These are phyloP conservation scores for Halcyon leucocephala DNA, from an alignment of 2,797 vertebrate species.

Conservation along the genomic window DNA sequence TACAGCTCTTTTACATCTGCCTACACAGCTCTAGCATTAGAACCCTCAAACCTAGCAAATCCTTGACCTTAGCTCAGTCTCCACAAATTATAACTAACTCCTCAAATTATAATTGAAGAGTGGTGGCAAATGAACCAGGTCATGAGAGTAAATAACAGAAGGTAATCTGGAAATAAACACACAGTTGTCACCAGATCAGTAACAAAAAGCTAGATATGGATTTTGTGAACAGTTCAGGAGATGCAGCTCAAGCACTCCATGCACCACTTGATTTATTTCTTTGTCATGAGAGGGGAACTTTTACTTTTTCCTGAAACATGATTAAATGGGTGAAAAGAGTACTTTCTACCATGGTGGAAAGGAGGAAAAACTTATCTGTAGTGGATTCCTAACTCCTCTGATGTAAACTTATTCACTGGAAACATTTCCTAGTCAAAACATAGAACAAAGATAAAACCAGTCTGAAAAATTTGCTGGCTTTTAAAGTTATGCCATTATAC, in stretches of 20 bases:
- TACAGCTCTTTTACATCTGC: neutral
- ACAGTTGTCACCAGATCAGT: neutral
- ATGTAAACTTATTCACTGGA: neutral
- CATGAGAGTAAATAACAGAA: neutral
- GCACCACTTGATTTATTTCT: neutral
- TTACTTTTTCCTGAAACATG: neutral
- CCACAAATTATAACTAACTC: neutral
- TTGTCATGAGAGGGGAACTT: neutral
- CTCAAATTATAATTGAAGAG: neutral
- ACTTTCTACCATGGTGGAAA: neutral
- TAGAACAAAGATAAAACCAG: neutral
- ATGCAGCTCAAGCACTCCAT: neutral
- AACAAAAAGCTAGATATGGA: neutral
- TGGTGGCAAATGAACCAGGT: neutral
- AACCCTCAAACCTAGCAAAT: neutral
- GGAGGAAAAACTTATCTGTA: neutral
- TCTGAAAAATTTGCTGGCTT: neutral
- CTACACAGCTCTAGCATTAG: neutral
- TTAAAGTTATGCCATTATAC: neutral
- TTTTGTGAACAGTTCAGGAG: neutral
- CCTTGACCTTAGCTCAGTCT: neutral
- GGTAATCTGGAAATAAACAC: neutral
- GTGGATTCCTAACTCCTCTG: neutral
- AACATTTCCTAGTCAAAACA: neutral
- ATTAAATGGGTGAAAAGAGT: neutral